Evolutionary conservation across 2,888 invertebrate species (phyloP).

Genomic region (Phengaris alcon): DNA sequence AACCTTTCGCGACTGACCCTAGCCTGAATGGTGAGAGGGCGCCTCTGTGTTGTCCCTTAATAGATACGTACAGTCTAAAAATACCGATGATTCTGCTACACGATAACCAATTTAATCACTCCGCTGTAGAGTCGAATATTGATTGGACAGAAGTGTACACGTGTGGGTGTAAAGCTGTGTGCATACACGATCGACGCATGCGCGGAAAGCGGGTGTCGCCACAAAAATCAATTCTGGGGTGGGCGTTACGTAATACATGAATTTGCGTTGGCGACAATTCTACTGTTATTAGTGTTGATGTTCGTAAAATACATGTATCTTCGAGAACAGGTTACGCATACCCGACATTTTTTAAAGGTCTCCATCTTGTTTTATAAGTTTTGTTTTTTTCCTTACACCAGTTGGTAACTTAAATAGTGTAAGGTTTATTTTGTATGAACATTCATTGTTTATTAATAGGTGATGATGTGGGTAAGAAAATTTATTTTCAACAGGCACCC

Average conservation of each 20-base stretch:
- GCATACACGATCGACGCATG: constrained; percentile 64
- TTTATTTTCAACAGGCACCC: too few relatives aligned
- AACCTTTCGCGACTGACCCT: constrained; percentile 69
- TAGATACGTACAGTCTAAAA: constrained; percentile 73
- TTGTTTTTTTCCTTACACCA: too few relatives aligned
- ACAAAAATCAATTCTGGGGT: constrained; percentile 77
- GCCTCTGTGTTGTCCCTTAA: constrained; percentile 61
- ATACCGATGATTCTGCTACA: constrained; percentile 49
- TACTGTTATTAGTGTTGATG: constrained; percentile 59
- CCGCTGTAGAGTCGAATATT: constrained; percentile 39
- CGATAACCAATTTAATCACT: constrained; percentile 40
- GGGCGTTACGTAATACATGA: constrained; percentile 73
- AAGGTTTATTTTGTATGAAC: too few relatives aligned
- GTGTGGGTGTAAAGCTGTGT: constrained; percentile 56
- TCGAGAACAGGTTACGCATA: constrained; percentile 31
- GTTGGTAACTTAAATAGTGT: too few relatives aligned
- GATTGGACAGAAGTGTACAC: constrained; percentile 40
- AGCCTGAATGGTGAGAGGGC: constrained; percentile 74
- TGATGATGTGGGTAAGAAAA: too few relatives aligned
- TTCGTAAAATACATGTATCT: constrained; percentile 42
- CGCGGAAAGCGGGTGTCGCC: constrained; percentile 52
- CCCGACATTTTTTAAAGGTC: neutral
- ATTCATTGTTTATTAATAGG: too few relatives aligned
- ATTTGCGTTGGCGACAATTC: constrained; percentile 55
- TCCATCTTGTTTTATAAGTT: neutral